A percentile compares a stretch with the other conserved stretches of the same genome.
These are phyloP conservation scores for Micropoecilia bifurca DNA, from an alignment of 2,797 vertebrate species.

Conservation along the genomic window DNA sequence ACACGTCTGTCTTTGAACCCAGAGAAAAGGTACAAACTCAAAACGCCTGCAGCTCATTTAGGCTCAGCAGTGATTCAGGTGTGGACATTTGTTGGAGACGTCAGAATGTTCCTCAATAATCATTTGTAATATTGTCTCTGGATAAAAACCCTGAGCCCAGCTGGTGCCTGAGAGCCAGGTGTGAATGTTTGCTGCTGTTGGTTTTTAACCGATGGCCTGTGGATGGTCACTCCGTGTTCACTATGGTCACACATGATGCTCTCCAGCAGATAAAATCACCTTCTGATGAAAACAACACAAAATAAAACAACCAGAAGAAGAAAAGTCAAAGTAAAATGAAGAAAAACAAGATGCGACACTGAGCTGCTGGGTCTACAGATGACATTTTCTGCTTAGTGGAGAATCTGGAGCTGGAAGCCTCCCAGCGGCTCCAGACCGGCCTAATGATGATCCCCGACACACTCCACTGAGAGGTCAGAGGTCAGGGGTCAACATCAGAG, in stretches of 20 bases:
- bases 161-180: background rate
- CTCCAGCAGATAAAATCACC: background rate
- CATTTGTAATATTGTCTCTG: background rate
- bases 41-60: background rate
- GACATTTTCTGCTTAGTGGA: background rate
- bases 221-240: background rate
- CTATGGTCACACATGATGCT: background rate
- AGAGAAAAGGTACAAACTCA: background rate
- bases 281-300: background rate
- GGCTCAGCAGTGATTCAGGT: no score
- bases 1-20: background rate
- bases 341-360: background rate
- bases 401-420: constrained; percentile 11
- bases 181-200: background rate
- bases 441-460: constrained; percentile 54
- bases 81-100: background rate
- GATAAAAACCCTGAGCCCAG: background rate
- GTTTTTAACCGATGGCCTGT: background rate
- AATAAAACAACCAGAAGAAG: background rate
- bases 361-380: background rate
- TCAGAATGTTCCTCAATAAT: background rate
- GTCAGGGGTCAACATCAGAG: constrained; percentile 46
- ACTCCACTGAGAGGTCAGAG: constrained; percentile 36
- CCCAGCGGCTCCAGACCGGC: constrained; percentile 27
- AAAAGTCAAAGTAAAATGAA: background rate